Base-by-base conservation (phyloP, 1,140 invertebrate genomes). In the Drosophila orena region DNA sequence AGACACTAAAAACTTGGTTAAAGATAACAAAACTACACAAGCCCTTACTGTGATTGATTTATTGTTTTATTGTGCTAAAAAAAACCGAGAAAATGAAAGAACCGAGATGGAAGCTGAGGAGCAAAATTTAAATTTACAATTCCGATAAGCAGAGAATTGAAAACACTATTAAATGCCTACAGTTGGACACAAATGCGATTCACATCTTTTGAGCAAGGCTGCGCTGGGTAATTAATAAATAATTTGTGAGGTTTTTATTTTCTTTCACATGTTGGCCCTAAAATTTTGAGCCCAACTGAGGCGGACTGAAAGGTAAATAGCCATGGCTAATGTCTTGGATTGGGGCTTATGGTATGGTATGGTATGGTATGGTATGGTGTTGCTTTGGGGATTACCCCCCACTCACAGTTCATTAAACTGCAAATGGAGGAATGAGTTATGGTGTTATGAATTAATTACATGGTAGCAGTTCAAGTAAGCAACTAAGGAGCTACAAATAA, bases 61-160 rank as follows among this genome's bases (percentile, higher is more conserved):
- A 88, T 88, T 84, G 84, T 77, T 88, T 89, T 88, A 88, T 88
- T 83, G 59, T 62, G 84, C 66, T 22, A 79, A 83, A 84, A 79
- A 52, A 68, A 22, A 35, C 1, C 8, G 44, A 60, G 37, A 66
- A 58, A 44, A 71, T 37, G 56, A 53, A 60, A 70, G 61, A 76
- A 61, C 17, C 17, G 11, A 69, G 34, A 20, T 27, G 30, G 50
- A 56, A 17, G 50, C 50, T 64, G 37, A 24, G n/a, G 35, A 49
- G 42, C 20, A 35, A 70, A 69, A 38, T 56, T 50, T 66, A 22
- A 77, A 81, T 81, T 69, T 47, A 88, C 76, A 79, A 88, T 62
- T 43, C 22, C 79, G 68, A 88, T 83, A 83, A 79, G 79, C 71
- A 68, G 64, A 49, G 76, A 79, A 73, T 66, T 69, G 66, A 56